Evolutionary conservation across 92 coral and sea anemone species (phyloP).

Genomic region (Parazoanthus swiftii): DNA sequence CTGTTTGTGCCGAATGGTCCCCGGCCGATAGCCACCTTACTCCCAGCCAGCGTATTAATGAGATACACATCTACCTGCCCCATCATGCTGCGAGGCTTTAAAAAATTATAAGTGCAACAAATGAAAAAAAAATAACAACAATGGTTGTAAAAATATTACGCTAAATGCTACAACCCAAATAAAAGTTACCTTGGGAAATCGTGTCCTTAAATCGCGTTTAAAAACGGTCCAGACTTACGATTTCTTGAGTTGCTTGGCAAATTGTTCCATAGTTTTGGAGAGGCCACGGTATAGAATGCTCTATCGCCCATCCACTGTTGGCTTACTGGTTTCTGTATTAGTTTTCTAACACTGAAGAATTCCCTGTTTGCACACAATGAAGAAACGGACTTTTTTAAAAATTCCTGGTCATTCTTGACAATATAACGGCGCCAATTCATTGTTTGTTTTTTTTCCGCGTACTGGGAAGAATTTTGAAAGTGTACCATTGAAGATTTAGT

Average conservation of each 20-base stretch:
- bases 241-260: neutral
- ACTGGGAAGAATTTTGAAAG: no score
- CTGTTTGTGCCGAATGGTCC: neutral
- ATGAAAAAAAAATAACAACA: neutral
- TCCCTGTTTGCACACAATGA: neutral
- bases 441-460: no score
- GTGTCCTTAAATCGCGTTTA: neutral
- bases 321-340: neutral
- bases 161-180: neutral
- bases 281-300: neutral
- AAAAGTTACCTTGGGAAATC: neutral
- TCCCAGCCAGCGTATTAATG: neutral
- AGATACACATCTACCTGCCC: neutral
- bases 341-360: neutral
- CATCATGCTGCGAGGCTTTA: neutral
- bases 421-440: no score
- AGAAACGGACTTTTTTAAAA: no score
- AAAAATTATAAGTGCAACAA: no score
- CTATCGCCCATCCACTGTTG: neutral
- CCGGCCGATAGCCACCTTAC: neutral
- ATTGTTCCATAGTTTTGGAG: neutral
- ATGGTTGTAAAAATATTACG: neutral
- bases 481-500: no score
- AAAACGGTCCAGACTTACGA: neutral
- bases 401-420: no score